Evolutionary conservation across 1,140 invertebrate genomes (phyloP).

Genomic region (Drosophila parvula): DNA sequence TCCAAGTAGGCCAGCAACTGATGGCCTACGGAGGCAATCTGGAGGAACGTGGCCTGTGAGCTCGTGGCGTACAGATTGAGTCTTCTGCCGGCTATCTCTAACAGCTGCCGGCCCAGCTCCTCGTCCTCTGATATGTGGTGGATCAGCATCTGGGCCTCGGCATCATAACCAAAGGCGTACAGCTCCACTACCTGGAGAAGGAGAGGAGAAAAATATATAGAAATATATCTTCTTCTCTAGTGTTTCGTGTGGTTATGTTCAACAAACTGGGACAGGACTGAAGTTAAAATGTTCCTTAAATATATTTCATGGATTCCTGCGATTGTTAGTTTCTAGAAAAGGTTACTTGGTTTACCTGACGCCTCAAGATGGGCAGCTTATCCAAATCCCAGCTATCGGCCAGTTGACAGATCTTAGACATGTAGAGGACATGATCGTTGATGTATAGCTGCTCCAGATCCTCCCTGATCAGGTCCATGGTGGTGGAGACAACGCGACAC

Average conservation of each 20-base stretch:
- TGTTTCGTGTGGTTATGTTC: constrained; percentile 5
- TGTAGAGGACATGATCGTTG: constrained; percentile 87
- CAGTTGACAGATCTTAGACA: constrained; percentile 88
- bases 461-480: constrained; percentile 86
- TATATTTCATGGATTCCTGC: not conserved
- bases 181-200: constrained; percentile 87
- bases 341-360: constrained; percentile 85
- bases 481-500: constrained; percentile 87
- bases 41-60: constrained; percentile 86
- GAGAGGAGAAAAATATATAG: constrained; percentile 2
- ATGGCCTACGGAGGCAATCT: constrained; percentile 89
- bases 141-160: constrained; percentile 90
- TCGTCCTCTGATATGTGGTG: constrained; percentile 87
- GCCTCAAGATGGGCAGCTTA: constrained; percentile 84
- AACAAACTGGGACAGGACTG: constrained; percentile 4
- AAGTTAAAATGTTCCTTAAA: not conserved
- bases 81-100: constrained; percentile 89
- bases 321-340: not conserved
- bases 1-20: constrained; percentile 89
- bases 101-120: constrained; percentile 87
- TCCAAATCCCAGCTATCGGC: constrained; percentile 92
- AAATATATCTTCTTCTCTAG: not conserved
- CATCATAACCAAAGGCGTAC: constrained; percentile 91
- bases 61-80: constrained; percentile 87
- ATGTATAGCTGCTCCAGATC: constrained; percentile 86